Evolutionary conservation across 2,113 vertebrate genomes (phyloP), one percentile per base, ranked within the genome.

Genomic region (Lepus americanus): DNA sequence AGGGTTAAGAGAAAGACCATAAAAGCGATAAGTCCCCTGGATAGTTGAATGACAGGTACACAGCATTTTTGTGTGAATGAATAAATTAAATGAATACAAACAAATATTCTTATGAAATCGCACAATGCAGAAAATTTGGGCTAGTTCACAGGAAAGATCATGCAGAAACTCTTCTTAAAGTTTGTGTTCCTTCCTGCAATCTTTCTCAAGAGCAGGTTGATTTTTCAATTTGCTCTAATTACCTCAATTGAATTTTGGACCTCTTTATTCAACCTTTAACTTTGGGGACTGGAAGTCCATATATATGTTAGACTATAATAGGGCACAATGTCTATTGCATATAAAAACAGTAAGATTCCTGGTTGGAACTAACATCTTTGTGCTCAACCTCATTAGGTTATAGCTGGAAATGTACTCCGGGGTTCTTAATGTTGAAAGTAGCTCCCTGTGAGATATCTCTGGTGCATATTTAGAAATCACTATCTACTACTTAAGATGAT

Each of bases 401-500:
- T 51, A 29, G 6, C 55, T 95, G 13, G 33, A 96, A 95, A 80
- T 90, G 29, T 59, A 74, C 55, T 74, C 44, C 59, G 22, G 72
- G 25, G 61, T 92, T 91, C 17, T 78, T 82, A 67, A 39, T 88
- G 92, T 73, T 67, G 77, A 76, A 44, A 44, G 20, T 72, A 63
- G 27, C 61, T 78, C 44, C 33, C 31, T 76, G 12, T 59, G 84
- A 69, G 33, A 17, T 74, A 23, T 61, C 33, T 92, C 31, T 10
- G 17, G n/a, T 64, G 51, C 84, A 49, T 74, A 66, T 92, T 94
- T 94, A 94, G 73, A 85, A 92, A 89, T 76, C 33, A 70, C 33
- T 66, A 12, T 69, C 70, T 70, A 64, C 7, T 86, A 51, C 9
- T 95, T 89, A 72, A 70, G 36, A 78, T 74, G 61, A 86, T 79